Percentiles rank a stretch among this genome's conserved stretches.
phyloP scores from a whole-genome alignment of 2,888 invertebrate genomes.

The Acanthacorydalis orientalis region DNA sequence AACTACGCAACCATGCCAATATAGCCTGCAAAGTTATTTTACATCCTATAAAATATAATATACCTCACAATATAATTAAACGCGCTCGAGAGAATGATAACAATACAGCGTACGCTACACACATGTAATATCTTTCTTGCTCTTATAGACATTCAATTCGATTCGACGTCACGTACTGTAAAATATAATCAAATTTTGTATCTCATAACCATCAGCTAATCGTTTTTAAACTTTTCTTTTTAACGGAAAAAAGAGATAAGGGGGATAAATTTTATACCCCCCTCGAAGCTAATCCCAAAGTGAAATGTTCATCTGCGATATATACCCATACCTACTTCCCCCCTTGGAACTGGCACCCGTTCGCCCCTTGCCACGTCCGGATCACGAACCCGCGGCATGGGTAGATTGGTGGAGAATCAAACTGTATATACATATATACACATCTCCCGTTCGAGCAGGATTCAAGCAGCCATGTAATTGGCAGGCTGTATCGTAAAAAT shows the following conservation, averaged over 20 bases:
- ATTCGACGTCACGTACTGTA: neutral
- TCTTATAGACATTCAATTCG: too few species aligned
- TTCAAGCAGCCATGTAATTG: conserved; percentile 8
- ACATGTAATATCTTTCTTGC: too few species aligned
- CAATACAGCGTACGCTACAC: too few species aligned
- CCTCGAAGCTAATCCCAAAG: conserved; percentile 8
- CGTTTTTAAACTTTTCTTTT: conserved; percentile 24
- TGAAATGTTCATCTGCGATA: neutral
- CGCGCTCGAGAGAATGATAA: too few species aligned
- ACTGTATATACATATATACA: too few species aligned
- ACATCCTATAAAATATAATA: too few species aligned
- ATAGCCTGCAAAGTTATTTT: too few species aligned
- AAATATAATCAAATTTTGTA: conserved; percentile 7
- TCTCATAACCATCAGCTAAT: conserved; percentile 16
- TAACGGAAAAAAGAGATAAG: conserved; percentile 9
- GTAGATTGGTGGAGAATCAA: neutral
- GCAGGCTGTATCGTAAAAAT: conserved; percentile 5
- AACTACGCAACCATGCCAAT: too few species aligned
- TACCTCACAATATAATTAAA: too few species aligned
- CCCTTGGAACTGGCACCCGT: neutral
- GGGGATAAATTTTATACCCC: conserved; percentile 25
- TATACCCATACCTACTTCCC: too few species aligned
- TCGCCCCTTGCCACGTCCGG: neutral
- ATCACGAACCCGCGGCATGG: neutral
- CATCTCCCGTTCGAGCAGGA: neutral